Evolutionary conservation across 2,888 invertebrate genomes (phyloP), one percentile per base, ranked within the genome.

Genomic region (Ochropleura plecta): DNA sequence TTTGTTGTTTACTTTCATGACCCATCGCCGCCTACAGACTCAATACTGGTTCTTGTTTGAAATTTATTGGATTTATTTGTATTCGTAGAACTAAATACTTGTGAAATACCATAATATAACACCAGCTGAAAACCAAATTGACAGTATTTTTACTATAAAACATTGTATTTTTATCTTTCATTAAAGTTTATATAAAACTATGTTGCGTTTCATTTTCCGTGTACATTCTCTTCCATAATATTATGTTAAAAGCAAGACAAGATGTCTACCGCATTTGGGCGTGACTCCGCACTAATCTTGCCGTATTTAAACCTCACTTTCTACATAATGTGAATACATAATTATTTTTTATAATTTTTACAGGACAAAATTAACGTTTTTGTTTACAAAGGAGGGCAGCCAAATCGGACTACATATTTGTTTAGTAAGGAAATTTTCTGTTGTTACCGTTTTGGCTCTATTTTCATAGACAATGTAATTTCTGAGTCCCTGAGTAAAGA

Each of bases 201-300:
- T 57, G 14, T 53, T 20, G 12, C 18, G 70, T 67, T 53, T 65
- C 44, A 73, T 74, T 75, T 73, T 46, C 46, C 49, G 44, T 63
- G 44, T 67, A 68, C 64, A 20, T 73, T 79, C 82, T 66, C 69
- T 59, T 65, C 42, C 55, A 18, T 70, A 71, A 73, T 78, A 69
- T 78, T 76, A 82, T 83, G 78, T 73, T 81, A 86, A 84, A 85
- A 82, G 66, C 66, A 75, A 70, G 67, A 20, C 79, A 79, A 77
- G 67, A 70, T 71, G 75, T 48, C 72, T 69, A 49, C 64, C 57
- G 30, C 51, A 53, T 78, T 78, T 70, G 76, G 40, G 75, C 90
- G 90, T 91, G 91, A 85, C 90, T 78, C 6, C 73, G 91, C 91
- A 91, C 84, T 86, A 88, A 89, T 83, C 73, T 65, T 18, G 49